Conservation (phyloP, 2,113 vertebrate species). For the Ctenomys sociabilis region DNA sequence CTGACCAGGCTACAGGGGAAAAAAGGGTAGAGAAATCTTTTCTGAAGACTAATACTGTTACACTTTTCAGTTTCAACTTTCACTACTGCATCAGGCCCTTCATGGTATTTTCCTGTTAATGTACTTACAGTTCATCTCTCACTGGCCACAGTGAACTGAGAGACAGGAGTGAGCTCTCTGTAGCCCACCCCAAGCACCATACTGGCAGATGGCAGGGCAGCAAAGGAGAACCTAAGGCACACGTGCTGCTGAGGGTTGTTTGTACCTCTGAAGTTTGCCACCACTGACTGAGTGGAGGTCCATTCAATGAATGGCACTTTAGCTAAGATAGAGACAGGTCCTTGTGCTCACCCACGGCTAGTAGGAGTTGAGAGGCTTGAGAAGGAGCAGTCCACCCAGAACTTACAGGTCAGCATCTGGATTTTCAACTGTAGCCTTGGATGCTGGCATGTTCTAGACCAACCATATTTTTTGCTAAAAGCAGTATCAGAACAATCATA, state of each 20-base stretch:
- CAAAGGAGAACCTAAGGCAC: background rate
- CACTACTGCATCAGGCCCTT: too few species aligned
- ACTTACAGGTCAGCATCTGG: background rate
- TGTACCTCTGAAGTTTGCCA: background rate
- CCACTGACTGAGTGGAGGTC: background rate
- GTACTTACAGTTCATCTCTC: background rate
- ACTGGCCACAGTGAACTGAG: background rate
- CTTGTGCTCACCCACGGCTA: background rate
- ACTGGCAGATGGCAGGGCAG: background rate
- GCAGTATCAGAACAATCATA: background rate
- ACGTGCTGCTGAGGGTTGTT: background rate
- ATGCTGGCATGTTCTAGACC: background rate
- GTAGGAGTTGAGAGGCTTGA: background rate
- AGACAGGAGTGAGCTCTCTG: fast-evolving
- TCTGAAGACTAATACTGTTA: background rate
- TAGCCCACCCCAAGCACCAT: background rate
- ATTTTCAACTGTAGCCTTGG: too few species aligned
- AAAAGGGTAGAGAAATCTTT: background rate
- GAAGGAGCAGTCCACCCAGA: background rate
- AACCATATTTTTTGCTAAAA: background rate
- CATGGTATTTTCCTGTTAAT: background rate
- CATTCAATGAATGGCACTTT: background rate
- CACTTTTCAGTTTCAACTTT: background rate
- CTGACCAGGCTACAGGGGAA: background rate
- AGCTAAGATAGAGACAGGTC: background rate